phyloP scores from a whole-genome alignment of 2,797 vertebrate genomes.

The Hapalemur alaotrensis region DNA sequence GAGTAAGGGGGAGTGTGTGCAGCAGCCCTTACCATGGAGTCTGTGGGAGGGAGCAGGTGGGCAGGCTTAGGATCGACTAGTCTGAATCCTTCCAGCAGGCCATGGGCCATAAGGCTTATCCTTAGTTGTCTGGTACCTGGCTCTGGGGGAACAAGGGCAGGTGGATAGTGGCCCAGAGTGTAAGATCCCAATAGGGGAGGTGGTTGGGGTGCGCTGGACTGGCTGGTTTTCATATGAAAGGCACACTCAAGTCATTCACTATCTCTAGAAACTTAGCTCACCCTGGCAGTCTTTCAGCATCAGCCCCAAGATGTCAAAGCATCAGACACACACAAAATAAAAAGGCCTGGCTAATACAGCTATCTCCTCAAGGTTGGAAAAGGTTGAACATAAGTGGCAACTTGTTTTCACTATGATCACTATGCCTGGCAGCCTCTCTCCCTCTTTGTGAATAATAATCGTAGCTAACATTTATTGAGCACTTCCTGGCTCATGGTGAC shows the following conservation, averaged over 20 bases:
- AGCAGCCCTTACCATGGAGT: background rate
- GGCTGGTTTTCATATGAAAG: accelerated
- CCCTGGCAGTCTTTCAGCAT: background rate
- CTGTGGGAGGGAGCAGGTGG: background rate
- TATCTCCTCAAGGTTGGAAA: background rate
- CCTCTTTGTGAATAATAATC: too few relatives aligned
- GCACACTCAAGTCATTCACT: accelerated
- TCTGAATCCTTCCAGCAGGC: background rate
- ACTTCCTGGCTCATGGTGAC: background rate
- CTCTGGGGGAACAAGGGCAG: background rate
- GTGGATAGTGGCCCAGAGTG: too few relatives aligned
- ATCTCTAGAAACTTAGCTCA: background rate
- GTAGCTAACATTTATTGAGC: background rate
- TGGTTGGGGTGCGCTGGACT: accelerated
- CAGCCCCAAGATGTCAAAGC: background rate
- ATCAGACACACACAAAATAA: background rate
- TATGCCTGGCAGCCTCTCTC: background rate
- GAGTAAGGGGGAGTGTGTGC: accelerated
- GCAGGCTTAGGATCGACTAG: background rate
- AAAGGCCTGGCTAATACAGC: background rate
- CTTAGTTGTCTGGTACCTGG: background rate
- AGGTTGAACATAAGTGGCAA: background rate
- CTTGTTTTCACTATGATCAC: background rate
- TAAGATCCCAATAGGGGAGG: too few relatives aligned
- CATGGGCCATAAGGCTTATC: background rate